Base-by-base conservation (phyloP, 2,888 invertebrate species). In the Psylliodes chrysocephalus region DNA sequence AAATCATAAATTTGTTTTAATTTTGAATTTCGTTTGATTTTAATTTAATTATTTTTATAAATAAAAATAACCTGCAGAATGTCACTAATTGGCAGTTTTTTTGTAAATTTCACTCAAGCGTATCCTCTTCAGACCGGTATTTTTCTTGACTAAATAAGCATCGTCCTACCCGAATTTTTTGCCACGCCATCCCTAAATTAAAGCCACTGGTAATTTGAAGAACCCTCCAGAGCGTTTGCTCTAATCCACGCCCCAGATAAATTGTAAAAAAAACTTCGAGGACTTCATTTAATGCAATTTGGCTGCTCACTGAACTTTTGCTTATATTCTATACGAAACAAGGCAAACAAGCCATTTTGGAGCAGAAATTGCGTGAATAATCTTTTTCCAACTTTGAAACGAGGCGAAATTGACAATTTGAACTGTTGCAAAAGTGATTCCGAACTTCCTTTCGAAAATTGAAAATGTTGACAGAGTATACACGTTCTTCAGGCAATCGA, bases 311-410 rank as follows among this genome's bases (percentile, higher is more conserved):
- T 42, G 42, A 42, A 42, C 42, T 42, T 17, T 42, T 17, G 17
- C 42, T 42, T 17, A 42, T 42, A 42, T 42, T 42, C 17, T 18
- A 42, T 17, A 42, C 18, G 18, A 42, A 42, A 42, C 42, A 42
- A 42, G 18, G 47, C 49, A 49, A 49, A 49, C 49, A 49, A 49
- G 49, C 30, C 28, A 28, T 28, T 49, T 49, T 49, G 30, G n/a
- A 25, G 30, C 30, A 49, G 28, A 49, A 49, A 49, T 49, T 49
- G 49, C 49, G 49, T 22, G 30, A 49, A 49, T 49, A 30, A 49
- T 2, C 49, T 49, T 18, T 42, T 18, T 42, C 18, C 17, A 42
- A 42, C 4, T 42, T 42, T 42, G 12, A 42, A 42, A 42, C 18
- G 42, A 42, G 10, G 42, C 17, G 42, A 42, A 42, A 42, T 42